These are phyloP conservation scores for Ptychobarbus kaznakovi DNA, from an alignment of 2,797 vertebrate species.

Conservation along the genomic window DNA sequence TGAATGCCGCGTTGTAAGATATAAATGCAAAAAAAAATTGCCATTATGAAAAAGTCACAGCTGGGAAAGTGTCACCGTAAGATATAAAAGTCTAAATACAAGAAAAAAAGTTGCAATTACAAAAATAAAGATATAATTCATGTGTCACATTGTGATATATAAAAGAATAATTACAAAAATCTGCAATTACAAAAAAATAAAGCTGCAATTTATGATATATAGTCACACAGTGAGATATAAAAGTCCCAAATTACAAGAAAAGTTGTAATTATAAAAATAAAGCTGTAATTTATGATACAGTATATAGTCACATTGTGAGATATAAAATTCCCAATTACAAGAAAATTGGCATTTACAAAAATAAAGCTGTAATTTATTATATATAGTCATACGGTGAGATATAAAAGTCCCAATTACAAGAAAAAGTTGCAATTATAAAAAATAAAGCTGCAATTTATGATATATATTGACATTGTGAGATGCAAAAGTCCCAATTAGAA, in stretches of 20 bases:
- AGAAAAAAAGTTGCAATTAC: not conserved
- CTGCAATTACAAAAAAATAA: not conserved
- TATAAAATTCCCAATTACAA: not conserved
- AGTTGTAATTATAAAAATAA: not conserved
- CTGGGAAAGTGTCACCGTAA: not conserved
- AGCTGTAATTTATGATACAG: not conserved
- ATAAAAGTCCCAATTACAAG: not conserved
- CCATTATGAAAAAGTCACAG: not conserved
- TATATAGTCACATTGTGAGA: not conserved
- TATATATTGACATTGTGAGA: not conserved
- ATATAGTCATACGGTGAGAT: not conserved
- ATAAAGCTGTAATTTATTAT: not conserved
- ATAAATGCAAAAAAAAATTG: not conserved
- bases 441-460: not conserved
- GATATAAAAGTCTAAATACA: not conserved
- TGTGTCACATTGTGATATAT: not conserved
- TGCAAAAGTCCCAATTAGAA: not conserved
- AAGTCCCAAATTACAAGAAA: not conserved
- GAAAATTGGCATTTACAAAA: not conserved
- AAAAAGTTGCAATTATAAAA: not conserved
- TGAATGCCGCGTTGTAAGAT: not conserved
- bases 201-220: not conserved
- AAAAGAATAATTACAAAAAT: not conserved
- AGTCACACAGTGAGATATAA: not conserved
- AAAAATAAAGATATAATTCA: not conserved